A percentile compares a stretch with the other conserved stretches of the same genome.
phyloP scores from a whole-genome alignment of 2,888 invertebrate genomes.

The Ceriagrion tenellum region DNA sequence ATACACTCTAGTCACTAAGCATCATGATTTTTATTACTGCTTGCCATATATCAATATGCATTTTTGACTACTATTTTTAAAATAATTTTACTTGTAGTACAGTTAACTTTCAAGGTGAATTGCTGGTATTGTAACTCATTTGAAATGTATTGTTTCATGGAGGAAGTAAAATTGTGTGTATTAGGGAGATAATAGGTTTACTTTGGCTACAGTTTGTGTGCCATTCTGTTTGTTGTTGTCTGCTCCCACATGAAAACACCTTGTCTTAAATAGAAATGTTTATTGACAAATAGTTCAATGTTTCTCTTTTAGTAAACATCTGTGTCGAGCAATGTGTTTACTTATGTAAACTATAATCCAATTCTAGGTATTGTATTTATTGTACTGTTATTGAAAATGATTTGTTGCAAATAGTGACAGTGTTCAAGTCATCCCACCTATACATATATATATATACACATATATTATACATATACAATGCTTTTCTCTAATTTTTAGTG shows the following conservation, averaged over 20 bases:
- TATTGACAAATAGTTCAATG: neutral
- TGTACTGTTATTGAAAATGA: neutral
- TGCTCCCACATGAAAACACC: neutral
- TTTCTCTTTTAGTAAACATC: neutral
- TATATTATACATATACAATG: neutral
- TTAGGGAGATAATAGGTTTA: neutral
- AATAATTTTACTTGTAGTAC: neutral
- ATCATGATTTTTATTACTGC: slow-evolving; percentile 53
- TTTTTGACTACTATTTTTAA: neutral
- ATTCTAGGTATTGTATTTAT: slow-evolving; percentile 29
- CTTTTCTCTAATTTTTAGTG: neutral
- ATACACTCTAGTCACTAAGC: slow-evolving; percentile 60
- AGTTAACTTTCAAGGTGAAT: neutral
- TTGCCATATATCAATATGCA: slow-evolving; percentile 34
- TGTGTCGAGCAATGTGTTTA: neutral
- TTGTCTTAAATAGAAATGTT: neutral
- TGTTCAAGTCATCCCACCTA: slow-evolving; percentile 51
- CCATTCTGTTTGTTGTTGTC: neutral
- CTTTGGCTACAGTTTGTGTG: neutral
- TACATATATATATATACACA: no score
- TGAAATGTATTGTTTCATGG: neutral
- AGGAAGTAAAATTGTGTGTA: neutral
- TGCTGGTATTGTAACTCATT: neutral
- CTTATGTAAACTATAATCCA: neutral
- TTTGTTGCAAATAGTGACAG: slow-evolving; percentile 22